These are phyloP conservation scores for Trichogramma evanescens DNA, from an alignment of 2,888 invertebrate genomes.

Conservation along the genomic window DNA sequence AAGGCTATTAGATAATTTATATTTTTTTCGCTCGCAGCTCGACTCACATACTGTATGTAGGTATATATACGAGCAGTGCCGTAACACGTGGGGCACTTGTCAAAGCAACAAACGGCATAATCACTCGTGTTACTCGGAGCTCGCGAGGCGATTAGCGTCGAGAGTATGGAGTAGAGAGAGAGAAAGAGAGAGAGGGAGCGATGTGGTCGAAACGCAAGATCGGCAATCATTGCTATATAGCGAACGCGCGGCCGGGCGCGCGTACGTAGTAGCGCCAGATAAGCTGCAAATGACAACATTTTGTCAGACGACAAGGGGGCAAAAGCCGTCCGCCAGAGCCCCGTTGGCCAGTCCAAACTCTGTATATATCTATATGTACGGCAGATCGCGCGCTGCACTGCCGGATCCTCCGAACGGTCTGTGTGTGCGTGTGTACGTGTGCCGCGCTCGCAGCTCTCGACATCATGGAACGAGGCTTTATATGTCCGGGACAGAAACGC, in stretches of 20 bases:
- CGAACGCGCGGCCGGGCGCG: slow-evolving; percentile 8
- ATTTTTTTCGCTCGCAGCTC: too few relatives aligned
- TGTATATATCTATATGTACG: too few relatives aligned
- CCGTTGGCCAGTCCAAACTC: too few relatives aligned
- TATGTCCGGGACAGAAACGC: slow-evolving; percentile 3
- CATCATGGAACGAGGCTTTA: neutral
- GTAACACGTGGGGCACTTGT: neutral
- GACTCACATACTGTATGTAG: too few relatives aligned
- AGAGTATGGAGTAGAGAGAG: neutral
- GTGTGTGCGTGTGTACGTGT: too few relatives aligned
- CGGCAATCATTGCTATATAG: slow-evolving; percentile 17
- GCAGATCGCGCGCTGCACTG: too few relatives aligned
- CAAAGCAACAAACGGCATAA: slow-evolving; percentile 13
- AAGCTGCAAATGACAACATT: slow-evolving; percentile 34
- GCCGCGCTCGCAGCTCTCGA: neutral
- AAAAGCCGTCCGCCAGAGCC: slow-evolving; percentile 5
- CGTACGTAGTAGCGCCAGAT: slow-evolving; percentile 26
- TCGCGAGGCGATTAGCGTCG: neutral
- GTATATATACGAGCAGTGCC: neutral
- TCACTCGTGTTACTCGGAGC: slow-evolving; percentile 7
- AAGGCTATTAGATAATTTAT: too few relatives aligned
- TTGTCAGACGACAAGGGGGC: slow-evolving; percentile 24
- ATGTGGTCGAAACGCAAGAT: slow-evolving; percentile 13
- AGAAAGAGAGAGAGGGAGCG: slow-evolving; percentile 3
- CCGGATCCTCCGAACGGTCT: too few relatives aligned